A percentile compares a stretch with the other conserved stretches of the same genome.
Conservation (phyloP, 2,888 invertebrate species). For the Phalera bucephala region DNA sequence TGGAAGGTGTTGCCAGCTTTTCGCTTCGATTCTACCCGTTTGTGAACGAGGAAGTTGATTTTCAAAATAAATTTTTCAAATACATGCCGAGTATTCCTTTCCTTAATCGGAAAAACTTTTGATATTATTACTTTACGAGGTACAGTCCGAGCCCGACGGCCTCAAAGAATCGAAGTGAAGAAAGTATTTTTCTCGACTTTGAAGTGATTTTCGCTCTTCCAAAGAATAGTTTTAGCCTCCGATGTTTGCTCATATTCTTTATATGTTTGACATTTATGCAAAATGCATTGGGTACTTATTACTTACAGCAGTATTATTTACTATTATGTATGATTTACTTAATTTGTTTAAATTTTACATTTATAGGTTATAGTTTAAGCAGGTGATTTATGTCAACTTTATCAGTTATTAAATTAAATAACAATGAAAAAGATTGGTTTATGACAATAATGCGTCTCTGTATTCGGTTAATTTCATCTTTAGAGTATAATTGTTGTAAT, state of each 20-base stretch:
- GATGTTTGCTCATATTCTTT: slow-evolving; percentile 12
- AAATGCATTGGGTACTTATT: slow-evolving; percentile 4
- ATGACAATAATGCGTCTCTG: too few relatives aligned
- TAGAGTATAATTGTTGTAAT: slow-evolving; percentile 66
- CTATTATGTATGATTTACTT: slow-evolving; percentile 10
- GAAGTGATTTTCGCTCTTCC: slow-evolving; percentile 14
- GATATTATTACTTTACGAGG: slow-evolving; percentile 40
- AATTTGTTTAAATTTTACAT: too few relatives aligned
- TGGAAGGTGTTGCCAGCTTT: slow-evolving; percentile 31
- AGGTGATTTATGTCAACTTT: too few relatives aligned
- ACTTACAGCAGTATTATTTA: slow-evolving; percentile 12
- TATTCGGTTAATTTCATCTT: too few relatives aligned
- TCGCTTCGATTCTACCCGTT: slow-evolving; percentile 33
- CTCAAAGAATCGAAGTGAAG: slow-evolving; percentile 39
- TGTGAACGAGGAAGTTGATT: slow-evolving; percentile 13
- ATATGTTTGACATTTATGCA: background rate
- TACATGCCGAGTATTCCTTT: slow-evolving; percentile 12
- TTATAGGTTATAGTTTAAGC: too few relatives aligned
- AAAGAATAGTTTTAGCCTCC: slow-evolving; percentile 9
- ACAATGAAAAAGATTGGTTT: too few relatives aligned
- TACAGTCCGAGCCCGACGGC: slow-evolving; percentile 52
- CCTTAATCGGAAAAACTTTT: slow-evolving; percentile 22
- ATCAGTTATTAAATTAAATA: too few relatives aligned
- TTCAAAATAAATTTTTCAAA: slow-evolving; percentile 12
- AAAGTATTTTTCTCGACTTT: slow-evolving; percentile 14